Evolutionary conservation across 2,797 vertebrate genomes (phyloP).

Genomic region (Acrossocheilus wenchowensis): DNA sequence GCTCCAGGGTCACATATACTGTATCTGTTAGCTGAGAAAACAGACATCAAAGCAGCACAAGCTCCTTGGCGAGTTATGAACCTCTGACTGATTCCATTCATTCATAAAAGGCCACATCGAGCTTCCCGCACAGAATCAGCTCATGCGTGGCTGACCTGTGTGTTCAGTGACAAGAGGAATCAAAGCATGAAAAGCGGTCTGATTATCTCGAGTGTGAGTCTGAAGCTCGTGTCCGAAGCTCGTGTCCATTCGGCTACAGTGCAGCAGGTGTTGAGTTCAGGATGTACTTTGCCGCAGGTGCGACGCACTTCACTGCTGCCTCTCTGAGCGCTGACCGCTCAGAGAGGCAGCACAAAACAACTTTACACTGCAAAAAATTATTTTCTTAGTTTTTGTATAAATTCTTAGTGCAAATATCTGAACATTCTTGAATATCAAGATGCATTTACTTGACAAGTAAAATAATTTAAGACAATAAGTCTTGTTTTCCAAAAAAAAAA

Average conservation of each 20-base stretch:
- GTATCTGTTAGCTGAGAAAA: background rate
- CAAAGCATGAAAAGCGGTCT: conserved; percentile 44
- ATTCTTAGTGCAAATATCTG: too few species aligned
- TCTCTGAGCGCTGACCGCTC: conserved; percentile 39
- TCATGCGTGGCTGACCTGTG: conserved; percentile 11
- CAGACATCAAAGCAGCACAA: background rate
- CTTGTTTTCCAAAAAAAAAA: too few species aligned
- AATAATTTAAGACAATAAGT: too few species aligned
- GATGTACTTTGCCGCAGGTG: conserved; percentile 47
- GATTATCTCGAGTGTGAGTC: conserved; percentile 47
- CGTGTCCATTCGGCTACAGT: conserved; percentile 17
- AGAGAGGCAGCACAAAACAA: too few species aligned
- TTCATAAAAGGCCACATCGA: background rate
- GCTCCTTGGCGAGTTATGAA: background rate
- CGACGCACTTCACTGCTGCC: conserved; percentile 39
- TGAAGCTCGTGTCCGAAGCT: conserved; percentile 38
- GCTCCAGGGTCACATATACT: too few species aligned
- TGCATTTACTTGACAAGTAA: too few species aligned
- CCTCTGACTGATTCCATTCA: background rate
- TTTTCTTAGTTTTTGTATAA: too few species aligned
- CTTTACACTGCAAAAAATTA: too few species aligned
- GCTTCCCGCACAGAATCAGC: background rate
- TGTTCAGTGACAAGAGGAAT: conserved; percentile 26
- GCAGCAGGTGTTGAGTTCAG: conserved; percentile 51
- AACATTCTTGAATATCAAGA: too few species aligned